Conservation (phyloP, 2,113 vertebrate species). For the Corythoichthys intestinalis region DNA sequence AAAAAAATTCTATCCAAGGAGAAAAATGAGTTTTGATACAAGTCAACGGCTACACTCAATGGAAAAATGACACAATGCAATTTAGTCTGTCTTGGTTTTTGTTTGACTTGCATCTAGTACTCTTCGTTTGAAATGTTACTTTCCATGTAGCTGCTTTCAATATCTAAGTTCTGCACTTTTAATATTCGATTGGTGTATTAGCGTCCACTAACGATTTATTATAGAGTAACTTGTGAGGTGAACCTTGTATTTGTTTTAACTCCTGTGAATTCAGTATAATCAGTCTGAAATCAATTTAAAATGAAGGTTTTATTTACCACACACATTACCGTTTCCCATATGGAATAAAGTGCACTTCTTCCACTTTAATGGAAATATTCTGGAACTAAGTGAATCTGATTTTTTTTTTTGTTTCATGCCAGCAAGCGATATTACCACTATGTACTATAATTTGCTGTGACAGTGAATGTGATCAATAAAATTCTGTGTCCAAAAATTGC, state of each 20-base stretch:
- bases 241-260: neutral
- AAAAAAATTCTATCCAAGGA: too few relatives aligned
- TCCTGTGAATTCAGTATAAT: neutral
- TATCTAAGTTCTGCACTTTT: neutral
- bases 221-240: neutral
- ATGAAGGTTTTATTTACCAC: neutral
- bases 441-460: slow-evolving; percentile 20
- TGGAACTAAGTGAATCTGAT: slow-evolving; percentile 8
- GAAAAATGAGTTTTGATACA: too few relatives aligned
- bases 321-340: neutral
- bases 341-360: slow-evolving; percentile 59
- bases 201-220: neutral
- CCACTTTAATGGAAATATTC: slow-evolving; percentile 32
- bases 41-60: too few relatives aligned
- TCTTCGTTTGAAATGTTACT: too few relatives aligned
- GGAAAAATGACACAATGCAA: too few relatives aligned
- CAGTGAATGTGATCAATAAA: slow-evolving; percentile 41
- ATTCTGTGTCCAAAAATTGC: slow-evolving; percentile 13
- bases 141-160: too few relatives aligned
- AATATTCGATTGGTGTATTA: neutral
- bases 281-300: neutral
- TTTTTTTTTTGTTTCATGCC: neutral
- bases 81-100: too few relatives aligned
- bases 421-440: neutral
- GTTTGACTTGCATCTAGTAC: too few relatives aligned